Evolutionary conservation across 2,888 invertebrate genomes (phyloP).

Genomic region (Zygaena filipendulae): DNA sequence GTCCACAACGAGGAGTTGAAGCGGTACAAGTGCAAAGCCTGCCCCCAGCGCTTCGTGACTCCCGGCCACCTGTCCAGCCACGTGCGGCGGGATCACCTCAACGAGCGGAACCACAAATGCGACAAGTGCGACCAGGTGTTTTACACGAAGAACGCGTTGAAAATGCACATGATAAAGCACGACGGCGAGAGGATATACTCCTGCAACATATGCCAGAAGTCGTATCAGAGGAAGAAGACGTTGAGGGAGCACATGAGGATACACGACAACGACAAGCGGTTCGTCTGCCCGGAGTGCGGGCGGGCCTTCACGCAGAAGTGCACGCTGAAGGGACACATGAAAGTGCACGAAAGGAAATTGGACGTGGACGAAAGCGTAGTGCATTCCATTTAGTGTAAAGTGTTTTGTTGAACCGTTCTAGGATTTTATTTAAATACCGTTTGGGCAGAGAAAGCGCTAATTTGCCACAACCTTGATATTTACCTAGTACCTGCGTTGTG

Average conservation of each 20-base stretch:
- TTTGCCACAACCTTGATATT: too few species aligned
- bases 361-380: conserved; percentile 32
- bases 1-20: conserved; percentile 56
- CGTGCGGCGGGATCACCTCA: conserved; percentile 50
- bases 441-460: too few species aligned
- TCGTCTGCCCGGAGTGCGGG: conserved; percentile 52
- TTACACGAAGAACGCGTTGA: conserved; percentile 62
- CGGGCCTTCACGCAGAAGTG: conserved; percentile 60
- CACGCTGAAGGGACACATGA: conserved; percentile 52
- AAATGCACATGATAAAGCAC: conserved; percentile 68
- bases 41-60: conserved; percentile 56
- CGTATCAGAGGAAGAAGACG: conserved; percentile 55
- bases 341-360: conserved; percentile 45
- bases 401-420: too few species aligned
- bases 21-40: conserved; percentile 54
- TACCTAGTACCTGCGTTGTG: too few species aligned
- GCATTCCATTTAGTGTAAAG: conserved; percentile 24
- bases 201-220: conserved; percentile 60
- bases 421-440: too few species aligned
- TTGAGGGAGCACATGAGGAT: conserved; percentile 52
- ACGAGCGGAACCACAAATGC: conserved; percentile 58
- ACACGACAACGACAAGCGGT: conserved; percentile 54
- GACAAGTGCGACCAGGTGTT: conserved; percentile 63
- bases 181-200: conserved; percentile 61
- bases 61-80: conserved; percentile 56